phyloP scores from a whole-genome alignment of 2,113 vertebrate genomes.

The Puma concolor region DNA sequence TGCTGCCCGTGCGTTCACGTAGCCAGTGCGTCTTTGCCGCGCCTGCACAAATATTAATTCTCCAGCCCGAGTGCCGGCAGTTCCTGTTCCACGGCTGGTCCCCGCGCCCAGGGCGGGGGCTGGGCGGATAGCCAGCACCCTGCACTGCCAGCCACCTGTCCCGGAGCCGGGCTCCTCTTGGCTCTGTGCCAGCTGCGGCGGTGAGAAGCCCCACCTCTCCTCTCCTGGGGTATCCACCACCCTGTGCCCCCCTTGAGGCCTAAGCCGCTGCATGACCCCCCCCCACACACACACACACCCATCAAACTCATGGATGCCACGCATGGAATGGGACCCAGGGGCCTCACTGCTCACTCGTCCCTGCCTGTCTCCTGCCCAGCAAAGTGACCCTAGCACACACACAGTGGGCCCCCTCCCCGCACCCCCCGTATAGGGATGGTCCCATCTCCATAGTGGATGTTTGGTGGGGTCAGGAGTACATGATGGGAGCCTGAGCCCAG shows the following conservation, averaged over 20 bases:
- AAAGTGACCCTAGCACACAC: background rate
- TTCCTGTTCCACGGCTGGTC: conserved; percentile 60
- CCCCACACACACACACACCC: too few relatives aligned
- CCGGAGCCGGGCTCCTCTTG: background rate
- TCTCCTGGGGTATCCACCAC: background rate
- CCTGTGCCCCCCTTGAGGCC: background rate
- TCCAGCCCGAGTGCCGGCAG: background rate
- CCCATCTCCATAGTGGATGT: background rate
- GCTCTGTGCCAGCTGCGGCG: background rate
- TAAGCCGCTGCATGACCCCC: background rate
- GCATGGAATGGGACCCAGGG: fast-evolving
- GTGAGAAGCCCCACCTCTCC: background rate
- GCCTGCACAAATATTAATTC: background rate
- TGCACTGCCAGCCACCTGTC: conserved; percentile 55
- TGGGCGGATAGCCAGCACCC: conserved; percentile 49
- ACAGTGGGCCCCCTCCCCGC: too few relatives aligned
- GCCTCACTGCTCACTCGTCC: background rate
- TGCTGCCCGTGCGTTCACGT: background rate
- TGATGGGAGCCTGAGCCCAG: background rate
- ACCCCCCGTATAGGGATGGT: background rate
- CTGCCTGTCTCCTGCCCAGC: too few relatives aligned
- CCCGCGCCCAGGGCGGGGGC: conserved; percentile 42
- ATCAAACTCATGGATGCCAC: background rate
- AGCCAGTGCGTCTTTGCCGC: background rate
- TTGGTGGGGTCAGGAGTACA: background rate